Evolutionary conservation across 2,888 invertebrate species (phyloP).

Genomic region (Xanthorhoe spadicearia): DNA sequence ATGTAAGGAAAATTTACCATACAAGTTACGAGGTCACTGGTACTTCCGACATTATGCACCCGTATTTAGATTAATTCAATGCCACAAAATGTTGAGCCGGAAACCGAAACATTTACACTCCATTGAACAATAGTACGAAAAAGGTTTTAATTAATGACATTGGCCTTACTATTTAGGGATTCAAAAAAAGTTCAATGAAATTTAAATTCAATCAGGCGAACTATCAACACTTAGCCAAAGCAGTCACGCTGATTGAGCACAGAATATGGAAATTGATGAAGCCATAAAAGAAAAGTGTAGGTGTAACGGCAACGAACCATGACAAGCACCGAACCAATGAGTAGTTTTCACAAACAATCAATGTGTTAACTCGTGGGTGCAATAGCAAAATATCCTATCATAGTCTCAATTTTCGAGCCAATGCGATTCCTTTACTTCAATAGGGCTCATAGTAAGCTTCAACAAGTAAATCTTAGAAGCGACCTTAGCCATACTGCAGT

Average conservation of each 20-base stretch:
- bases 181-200: background rate
- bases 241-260: slow-evolving; percentile 1
- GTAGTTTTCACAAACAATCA: slow-evolving; percentile 4
- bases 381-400: background rate
- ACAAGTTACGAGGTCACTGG: slow-evolving; percentile 36
- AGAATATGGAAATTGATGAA: background rate
- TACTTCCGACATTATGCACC: slow-evolving; percentile 41
- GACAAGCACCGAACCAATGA: background rate
- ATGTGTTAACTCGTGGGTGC: background rate
- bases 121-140: slow-evolving; percentile 17
- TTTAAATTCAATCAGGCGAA: background rate
- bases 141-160: background rate
- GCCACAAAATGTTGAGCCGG: slow-evolving; percentile 33
- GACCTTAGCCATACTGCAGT: background rate
- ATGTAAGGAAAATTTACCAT: slow-evolving; percentile 33
- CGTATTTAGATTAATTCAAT: slow-evolving; percentile 44
- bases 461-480: background rate
- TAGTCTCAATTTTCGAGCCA: background rate
- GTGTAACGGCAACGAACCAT: background rate
- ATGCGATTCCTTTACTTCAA: background rate
- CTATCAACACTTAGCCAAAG: background rate
- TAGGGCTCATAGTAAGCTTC: background rate
- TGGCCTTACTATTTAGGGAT: background rate
- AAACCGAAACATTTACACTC: slow-evolving; percentile 20
- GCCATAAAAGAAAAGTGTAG: slow-evolving; percentile 4